Conservation (phyloP, 2,797 vertebrate species). For the Gallinago nigripennis region DNA sequence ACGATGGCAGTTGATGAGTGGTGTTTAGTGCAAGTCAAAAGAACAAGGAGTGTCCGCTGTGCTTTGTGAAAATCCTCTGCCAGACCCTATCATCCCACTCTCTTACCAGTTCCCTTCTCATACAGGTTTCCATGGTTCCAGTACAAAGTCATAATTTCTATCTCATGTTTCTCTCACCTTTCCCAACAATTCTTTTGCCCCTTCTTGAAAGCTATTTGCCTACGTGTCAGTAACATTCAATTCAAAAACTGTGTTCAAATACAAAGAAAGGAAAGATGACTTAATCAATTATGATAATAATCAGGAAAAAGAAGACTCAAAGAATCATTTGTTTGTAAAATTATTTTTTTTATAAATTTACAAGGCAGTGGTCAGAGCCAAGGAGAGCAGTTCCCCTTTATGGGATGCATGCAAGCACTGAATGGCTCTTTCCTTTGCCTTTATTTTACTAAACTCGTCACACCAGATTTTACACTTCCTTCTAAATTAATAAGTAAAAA, state of each 20-base stretch:
- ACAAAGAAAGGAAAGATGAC: background rate
- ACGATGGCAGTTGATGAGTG: background rate
- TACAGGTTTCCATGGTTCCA: background rate
- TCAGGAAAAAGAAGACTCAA: background rate
- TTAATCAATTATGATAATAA: background rate
- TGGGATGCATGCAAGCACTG: background rate
- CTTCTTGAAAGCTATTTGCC: background rate
- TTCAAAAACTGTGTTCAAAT: background rate
- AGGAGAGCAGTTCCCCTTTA: background rate
- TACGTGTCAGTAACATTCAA: accelerated
- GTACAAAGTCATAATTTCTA: background rate
- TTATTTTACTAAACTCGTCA: constrained; percentile 55
- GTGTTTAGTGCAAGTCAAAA: background rate
- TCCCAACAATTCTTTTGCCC: background rate
- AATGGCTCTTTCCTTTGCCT: constrained; percentile 5
- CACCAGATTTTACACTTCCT: constrained; percentile 64
- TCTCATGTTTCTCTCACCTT: background rate
- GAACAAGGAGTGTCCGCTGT: background rate
- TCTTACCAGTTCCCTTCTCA: background rate
- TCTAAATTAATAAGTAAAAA: constrained; percentile 49
- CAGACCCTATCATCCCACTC: background rate
- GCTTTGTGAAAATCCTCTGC: background rate
- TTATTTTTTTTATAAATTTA: background rate
- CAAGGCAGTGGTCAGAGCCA: background rate
- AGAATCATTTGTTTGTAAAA: background rate